A percentile compares a stretch with the other conserved stretches of the same genome.
Evolutionary conservation across 2,113 vertebrate genomes (phyloP).

Genomic region (Callocephalon fimbriatum): DNA sequence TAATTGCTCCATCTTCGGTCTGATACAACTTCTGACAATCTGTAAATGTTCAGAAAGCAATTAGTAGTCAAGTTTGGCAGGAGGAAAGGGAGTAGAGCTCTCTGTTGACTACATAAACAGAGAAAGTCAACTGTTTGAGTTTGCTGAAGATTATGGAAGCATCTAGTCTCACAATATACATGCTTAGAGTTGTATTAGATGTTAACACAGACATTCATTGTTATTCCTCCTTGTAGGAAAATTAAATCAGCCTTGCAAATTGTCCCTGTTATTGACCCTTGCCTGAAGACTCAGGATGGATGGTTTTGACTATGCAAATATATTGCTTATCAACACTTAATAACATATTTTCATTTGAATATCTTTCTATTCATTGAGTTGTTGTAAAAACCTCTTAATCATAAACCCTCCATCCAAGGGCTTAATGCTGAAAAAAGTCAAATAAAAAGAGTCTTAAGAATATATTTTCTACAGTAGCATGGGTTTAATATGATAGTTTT

Average conservation of each 20-base stretch:
- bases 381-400: neutral
- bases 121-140: conserved; percentile 28
- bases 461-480: neutral
- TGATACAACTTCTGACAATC: conserved; percentile 26
- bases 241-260: neutral
- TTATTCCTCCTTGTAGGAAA: neutral
- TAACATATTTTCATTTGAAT: neutral
- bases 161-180: neutral
- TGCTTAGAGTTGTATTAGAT: neutral
- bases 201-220: neutral
- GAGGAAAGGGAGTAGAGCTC: neutral
- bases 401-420: neutral
- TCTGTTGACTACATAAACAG: conserved; percentile 35
- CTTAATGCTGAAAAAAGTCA: neutral
- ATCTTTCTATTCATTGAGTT: neutral
- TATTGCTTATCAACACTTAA: neutral
- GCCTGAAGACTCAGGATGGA: neutral
- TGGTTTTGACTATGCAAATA: neutral
- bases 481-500: neutral
- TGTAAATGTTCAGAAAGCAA: conserved; percentile 56
- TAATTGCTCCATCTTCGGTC: neutral
- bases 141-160: conserved; percentile 35
- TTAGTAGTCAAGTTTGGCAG: conserved; percentile 29
- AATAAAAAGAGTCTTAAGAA: neutral
- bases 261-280: neutral